Base-by-base conservation (phyloP, 1,140 invertebrate species). In the Spodoptera litura region DNA sequence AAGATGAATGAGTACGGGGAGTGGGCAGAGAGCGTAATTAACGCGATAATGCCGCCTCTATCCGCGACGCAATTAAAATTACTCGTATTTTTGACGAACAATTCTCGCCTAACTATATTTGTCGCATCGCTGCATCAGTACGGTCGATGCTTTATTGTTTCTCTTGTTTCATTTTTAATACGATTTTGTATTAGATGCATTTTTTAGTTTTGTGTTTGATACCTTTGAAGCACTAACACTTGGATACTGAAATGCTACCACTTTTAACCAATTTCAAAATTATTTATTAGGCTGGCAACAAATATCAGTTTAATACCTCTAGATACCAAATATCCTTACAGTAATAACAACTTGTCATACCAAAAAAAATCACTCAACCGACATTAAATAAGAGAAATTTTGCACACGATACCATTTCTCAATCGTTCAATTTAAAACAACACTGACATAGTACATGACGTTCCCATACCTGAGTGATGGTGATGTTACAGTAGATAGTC, bases 21-120 rank as follows among this genome's bases (percentile, higher is more conserved):
- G 82, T 79, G 81, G 44, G 73, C 80, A 81, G 62, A 56, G 72
- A 79, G 83, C 87, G 87, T 85, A 83, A 87, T 85, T 86, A 91
- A 92, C 82, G 79, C 81, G 88, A 88, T 92, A 92, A 91, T 88
- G 76, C 79, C 61, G 83, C 85, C 83, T 91, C 85, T 81, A 91
- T 89, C 86, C 87, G 84, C 83, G 74, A 79, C 80, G 78, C 89
- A 92, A 92, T 92, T 92, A 92, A 92, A 91, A 92, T 92, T 91
- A 92, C 85, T 86, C 88, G 77, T 83, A 89, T 92, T 92, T 92
- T 90, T 91, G 85, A 85, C 84, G 86, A 83, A 85, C 79, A 85
- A 81, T 78, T 83, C 82, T 84, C 80, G 74, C 80, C 59, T 90
- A 89, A 91, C 82, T 72, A 87, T 78, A 68, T 92, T 90, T 88